phyloP scores from a whole-genome alignment of 2,797 vertebrate genomes.

The Sphaeramia orbicularis region DNA sequence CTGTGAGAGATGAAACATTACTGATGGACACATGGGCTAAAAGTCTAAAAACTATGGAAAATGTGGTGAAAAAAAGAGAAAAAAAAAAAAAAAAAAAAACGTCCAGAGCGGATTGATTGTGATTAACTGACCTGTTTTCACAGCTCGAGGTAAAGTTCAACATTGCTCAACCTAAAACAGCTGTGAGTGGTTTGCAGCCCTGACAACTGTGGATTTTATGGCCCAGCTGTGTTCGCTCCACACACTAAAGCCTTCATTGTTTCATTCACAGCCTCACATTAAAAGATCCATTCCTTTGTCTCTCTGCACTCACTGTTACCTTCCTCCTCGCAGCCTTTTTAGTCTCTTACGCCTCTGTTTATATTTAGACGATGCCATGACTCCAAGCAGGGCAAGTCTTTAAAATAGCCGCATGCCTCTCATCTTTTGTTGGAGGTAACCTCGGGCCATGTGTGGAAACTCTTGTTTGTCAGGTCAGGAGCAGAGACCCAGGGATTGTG shows the following conservation, averaged over 20 bases:
- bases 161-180: neutral
- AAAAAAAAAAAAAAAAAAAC: neutral
- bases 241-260: conserved; percentile 23
- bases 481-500: neutral
- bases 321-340: conserved; percentile 3
- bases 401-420: conserved; percentile 39
- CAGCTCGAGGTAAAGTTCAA: neutral
- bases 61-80: neutral
- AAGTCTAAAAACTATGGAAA: neutral
- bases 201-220: conserved; percentile 45
- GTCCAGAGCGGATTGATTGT: neutral
- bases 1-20: neutral
- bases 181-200: conserved; percentile 33
- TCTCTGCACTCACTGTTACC: conserved; percentile 18
- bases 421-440: conserved; percentile 19
- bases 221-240: conserved; percentile 50
- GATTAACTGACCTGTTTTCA: conserved; percentile 9
- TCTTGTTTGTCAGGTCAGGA: conserved; percentile 1
- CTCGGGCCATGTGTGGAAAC: neutral
- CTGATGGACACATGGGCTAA: neutral
- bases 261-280: conserved; percentile 30
- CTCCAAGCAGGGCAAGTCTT: conserved; percentile 26
- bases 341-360: conserved; percentile 18
- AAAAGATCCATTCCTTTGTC: conserved; percentile 10
- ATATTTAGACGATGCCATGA: conserved; percentile 21